These are phyloP conservation scores for Drosophila colorata DNA, from an alignment of 2,888 invertebrate genomes.

Conservation along the genomic window DNA sequence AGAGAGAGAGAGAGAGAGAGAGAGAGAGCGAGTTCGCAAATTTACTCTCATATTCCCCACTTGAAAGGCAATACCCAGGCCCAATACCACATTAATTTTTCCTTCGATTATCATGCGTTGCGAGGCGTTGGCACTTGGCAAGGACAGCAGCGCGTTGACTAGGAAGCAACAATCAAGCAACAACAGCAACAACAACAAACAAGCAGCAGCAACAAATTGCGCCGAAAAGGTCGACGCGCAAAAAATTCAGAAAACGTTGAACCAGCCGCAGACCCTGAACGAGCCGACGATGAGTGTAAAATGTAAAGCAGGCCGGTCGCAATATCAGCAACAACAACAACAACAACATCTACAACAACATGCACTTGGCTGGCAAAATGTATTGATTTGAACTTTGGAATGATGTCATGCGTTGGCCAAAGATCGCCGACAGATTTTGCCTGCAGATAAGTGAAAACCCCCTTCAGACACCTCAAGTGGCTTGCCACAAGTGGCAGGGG, in stretches of 20 bases:
- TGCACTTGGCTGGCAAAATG: constrained; percentile 11
- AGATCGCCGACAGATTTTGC: constrained; percentile 34
- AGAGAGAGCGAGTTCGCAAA: background rate
- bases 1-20: background rate
- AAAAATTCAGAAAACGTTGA: constrained; percentile 65
- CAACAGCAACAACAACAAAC: constrained; percentile 32
- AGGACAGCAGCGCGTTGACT: constrained; percentile 56
- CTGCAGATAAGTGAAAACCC: constrained; percentile 15
- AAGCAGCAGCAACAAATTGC: constrained; percentile 39
- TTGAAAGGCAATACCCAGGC: constrained; percentile 21
- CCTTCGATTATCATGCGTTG: constrained; percentile 8
- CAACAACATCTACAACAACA: constrained; percentile 1
- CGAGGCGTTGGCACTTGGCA: constrained; percentile 68
- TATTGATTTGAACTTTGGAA: constrained; percentile 47
- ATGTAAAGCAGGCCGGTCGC: constrained; percentile 67
- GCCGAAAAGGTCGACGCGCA: constrained; percentile 71
- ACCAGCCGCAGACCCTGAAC: constrained; percentile 55
- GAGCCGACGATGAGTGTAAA: constrained; percentile 31
- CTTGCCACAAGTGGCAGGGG: constrained; percentile 1
- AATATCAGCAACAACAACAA: constrained; percentile 26
- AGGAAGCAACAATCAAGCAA: constrained; percentile 46
- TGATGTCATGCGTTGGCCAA: constrained; percentile 45
- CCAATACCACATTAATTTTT: constrained; percentile 18
- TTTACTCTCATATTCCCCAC: background rate
- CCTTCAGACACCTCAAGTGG: constrained; percentile 15